Evolutionary conservation across 2,888 invertebrate genomes (phyloP).

Genomic region (Lydus trimaculatus): DNA sequence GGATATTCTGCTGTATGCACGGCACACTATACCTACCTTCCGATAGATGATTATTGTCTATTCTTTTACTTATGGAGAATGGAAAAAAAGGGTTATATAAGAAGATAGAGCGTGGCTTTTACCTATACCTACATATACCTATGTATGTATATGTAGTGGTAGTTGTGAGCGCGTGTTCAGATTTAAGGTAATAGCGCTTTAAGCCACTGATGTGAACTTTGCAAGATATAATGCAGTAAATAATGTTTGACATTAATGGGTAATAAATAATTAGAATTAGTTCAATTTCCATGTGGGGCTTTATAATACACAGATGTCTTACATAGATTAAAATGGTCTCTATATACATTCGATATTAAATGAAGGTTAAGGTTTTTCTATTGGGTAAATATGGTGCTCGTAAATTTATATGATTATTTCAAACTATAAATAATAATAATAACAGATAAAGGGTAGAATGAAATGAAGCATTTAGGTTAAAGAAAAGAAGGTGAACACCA

Average conservation of each 20-base stretch:
- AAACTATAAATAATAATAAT: conserved; percentile 39
- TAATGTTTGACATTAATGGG: conserved; percentile 42
- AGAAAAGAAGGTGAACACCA: neutral
- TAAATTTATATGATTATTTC: conserved; percentile 44
- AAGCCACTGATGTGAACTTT: conserved; percentile 37
- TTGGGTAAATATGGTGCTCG: conserved; percentile 34
- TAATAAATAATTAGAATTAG: conserved; percentile 48
- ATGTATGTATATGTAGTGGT: neutral
- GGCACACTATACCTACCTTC: too few relatives aligned
- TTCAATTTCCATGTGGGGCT: conserved; percentile 49
- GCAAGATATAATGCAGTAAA: conserved; percentile 42
- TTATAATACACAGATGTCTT: conserved; percentile 47
- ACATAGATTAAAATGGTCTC: conserved; percentile 46
- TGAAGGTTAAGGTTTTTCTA: conserved; percentile 44
- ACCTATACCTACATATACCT: neutral
- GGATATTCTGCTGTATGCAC: neutral
- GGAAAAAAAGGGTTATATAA: neutral
- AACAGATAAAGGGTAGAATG: conserved; percentile 25
- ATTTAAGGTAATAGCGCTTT: conserved; percentile 34
- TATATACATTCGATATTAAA: conserved; percentile 46
- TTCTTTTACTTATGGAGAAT: neutral
- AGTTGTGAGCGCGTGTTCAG: conserved; percentile 20
- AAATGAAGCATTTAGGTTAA: neutral
- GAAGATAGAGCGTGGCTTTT: neutral
- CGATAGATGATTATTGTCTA: neutral